Percentiles rank a stretch among this genome's conserved stretches.
Evolutionary conservation across 2,888 invertebrate genomes (phyloP).

Genomic region (Malachius bipustulatus): DNA sequence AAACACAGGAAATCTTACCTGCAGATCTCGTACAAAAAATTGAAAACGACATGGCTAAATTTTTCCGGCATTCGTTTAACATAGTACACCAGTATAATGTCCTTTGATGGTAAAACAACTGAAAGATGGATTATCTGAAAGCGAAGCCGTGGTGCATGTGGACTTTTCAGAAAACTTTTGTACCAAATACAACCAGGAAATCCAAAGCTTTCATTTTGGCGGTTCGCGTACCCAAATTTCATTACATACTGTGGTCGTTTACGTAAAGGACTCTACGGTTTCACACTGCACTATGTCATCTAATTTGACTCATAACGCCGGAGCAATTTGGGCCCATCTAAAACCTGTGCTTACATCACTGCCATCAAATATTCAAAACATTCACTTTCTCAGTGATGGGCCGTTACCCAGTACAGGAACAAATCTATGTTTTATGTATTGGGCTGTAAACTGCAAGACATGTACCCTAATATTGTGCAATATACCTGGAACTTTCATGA

Average conservation of each 20-base stretch:
- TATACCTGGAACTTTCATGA: conserved; percentile 7
- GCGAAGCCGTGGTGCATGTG: conserved; percentile 14
- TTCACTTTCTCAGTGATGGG: too few relatives aligned
- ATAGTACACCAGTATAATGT: conserved; percentile 15
- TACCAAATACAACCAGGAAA: conserved; percentile 13
- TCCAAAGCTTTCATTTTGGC: conserved; percentile 16
- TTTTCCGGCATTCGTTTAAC: conserved; percentile 12
- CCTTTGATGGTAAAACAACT: too few relatives aligned
- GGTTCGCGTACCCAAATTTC: conserved; percentile 15
- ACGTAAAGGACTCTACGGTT: too few relatives aligned
- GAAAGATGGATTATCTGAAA: too few relatives aligned
- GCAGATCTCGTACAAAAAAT: too few relatives aligned
- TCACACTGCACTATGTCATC: conserved; percentile 25
- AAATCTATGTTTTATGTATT: not conserved
- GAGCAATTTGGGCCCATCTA: too few relatives aligned
- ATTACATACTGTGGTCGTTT: conserved; percentile 17
- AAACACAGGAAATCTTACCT: too few relatives aligned
- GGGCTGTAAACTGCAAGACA: conserved; percentile 2
- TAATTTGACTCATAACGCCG: conserved; percentile 23
- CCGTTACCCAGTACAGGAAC: conserved; percentile 4
- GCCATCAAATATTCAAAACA: too few relatives aligned
- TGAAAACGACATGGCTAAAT: conserved; percentile 7
- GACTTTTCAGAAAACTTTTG: conserved; percentile 10
- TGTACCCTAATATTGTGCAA: conserved; percentile 18
- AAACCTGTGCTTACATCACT: too few relatives aligned